Conservation (phyloP, 2,888 invertebrate genomes). For the Cryptocephalus moraei region DNA sequence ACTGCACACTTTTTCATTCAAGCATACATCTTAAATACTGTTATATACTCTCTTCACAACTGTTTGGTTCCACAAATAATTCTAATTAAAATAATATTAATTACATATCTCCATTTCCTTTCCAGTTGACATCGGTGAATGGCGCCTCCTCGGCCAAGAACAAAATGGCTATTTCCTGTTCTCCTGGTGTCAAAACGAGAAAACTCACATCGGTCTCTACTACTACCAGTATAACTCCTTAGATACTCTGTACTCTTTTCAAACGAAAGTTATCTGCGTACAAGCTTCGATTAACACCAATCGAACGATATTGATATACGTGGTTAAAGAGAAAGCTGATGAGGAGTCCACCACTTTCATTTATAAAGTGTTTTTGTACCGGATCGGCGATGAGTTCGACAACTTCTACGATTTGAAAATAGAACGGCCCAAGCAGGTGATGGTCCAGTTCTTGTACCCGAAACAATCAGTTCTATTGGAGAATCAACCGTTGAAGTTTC, state of each 20-base stretch:
- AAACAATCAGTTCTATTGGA: slow-evolving; percentile 36
- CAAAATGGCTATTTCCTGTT: slow-evolving; percentile 64
- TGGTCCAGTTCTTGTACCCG: slow-evolving; percentile 69
- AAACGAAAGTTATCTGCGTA: slow-evolving; percentile 54
- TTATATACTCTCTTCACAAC: background rate
- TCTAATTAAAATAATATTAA: slow-evolving; percentile 2
- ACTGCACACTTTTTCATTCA: too few relatives aligned
- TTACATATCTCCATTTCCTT: background rate
- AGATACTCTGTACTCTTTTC: slow-evolving; percentile 51
- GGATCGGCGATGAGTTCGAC: slow-evolving; percentile 38
- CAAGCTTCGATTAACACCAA: slow-evolving; percentile 70
- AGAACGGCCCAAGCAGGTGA: slow-evolving; percentile 58
- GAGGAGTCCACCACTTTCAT: slow-evolving; percentile 23
- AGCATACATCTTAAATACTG: too few relatives aligned
- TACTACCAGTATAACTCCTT: slow-evolving; percentile 49
- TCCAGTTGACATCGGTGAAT: slow-evolving; percentile 59
- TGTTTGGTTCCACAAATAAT: background rate
- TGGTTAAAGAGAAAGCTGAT: slow-evolving; percentile 46
- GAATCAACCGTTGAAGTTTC: slow-evolving; percentile 50
- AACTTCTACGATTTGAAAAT: slow-evolving; percentile 39
- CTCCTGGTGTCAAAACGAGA: slow-evolving; percentile 45
- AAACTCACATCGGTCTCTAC: slow-evolving; percentile 48
- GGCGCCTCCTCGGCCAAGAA: slow-evolving; percentile 74
- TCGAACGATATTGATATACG: slow-evolving; percentile 44
- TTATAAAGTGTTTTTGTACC: slow-evolving; percentile 56